These are phyloP conservation scores for Oedothorax gibbosus DNA, from an alignment of 1,140 invertebrate genomes.

Conservation along the genomic window DNA sequence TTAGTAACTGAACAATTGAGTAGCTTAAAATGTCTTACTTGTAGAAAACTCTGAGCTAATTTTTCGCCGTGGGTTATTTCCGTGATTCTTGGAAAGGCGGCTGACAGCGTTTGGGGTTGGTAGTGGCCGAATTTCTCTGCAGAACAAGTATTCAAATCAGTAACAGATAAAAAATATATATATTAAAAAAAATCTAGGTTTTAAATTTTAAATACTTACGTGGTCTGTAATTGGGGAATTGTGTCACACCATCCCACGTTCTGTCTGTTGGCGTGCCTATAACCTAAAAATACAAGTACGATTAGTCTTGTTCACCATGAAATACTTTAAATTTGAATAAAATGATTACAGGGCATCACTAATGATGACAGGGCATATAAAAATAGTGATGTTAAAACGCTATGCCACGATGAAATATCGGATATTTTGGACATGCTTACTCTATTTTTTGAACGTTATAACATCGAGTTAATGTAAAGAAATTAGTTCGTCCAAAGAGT, in stretches of 20 bases:
- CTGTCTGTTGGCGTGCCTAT: constrained; percentile 75
- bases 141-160: constrained; percentile 43
- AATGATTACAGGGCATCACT: too few relatives aligned
- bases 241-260: constrained; percentile 79
- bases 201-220: constrained; percentile 56
- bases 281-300: constrained; percentile 65
- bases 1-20: too few relatives aligned
- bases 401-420: too few relatives aligned
- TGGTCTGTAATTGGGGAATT: constrained; percentile 84
- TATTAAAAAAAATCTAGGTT: background rate
- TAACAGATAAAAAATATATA: background rate
- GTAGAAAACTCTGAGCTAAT: constrained; percentile 84
- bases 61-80: constrained; percentile 88
- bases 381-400: too few relatives aligned
- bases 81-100: constrained; percentile 88
- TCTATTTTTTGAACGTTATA: too few relatives aligned
- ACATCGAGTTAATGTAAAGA: too few relatives aligned
- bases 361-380: too few relatives aligned
- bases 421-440: too few relatives aligned
- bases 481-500: too few relatives aligned
- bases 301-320: too few relatives aligned
- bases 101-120: constrained; percentile 81
- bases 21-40: constrained; percentile 67
- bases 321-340: too few relatives aligned
- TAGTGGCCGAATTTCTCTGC: constrained; percentile 83